A percentile compares a stretch with the other conserved stretches of the same genome.
Evolutionary conservation across 2,113 vertebrate genomes (phyloP).

Genomic region (Ptilorrhoa leucosticta): DNA sequence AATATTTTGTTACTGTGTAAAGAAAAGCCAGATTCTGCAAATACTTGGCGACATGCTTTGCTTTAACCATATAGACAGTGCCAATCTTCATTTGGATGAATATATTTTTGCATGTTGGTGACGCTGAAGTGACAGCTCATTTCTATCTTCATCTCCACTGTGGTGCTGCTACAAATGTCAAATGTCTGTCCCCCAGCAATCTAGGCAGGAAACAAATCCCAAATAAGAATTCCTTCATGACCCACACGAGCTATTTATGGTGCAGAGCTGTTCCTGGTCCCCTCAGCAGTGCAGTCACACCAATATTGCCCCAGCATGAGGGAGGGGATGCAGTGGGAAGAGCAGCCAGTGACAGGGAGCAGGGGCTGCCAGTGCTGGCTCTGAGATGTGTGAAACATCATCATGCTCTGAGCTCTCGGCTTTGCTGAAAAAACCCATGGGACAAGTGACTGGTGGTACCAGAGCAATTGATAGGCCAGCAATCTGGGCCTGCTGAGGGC

Average conservation of each 20-base stretch:
- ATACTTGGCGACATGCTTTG: neutral
- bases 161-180: neutral
- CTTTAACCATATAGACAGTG: neutral
- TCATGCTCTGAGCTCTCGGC: rapidly evolving
- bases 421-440: neutral
- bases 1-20: constrained; percentile 30
- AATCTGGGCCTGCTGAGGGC: neutral
- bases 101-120: neutral
- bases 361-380: neutral
- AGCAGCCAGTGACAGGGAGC: neutral
- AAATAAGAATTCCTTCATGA: neutral
- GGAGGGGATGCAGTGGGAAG: neutral
- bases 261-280: neutral
- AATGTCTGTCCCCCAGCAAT: neutral
- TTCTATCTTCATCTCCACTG: neutral
- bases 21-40: constrained; percentile 16
- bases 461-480: neutral
- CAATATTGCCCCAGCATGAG: rapidly evolving
- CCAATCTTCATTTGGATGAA: neutral
- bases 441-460: neutral
- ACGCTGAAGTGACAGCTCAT: neutral
- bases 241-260: rapidly evolving
- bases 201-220: neutral
- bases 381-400: neutral
- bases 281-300: neutral